Percentiles rank a stretch among this genome's conserved stretches.
Conservation (phyloP, 92 coral and sea anemone species). For the Parazoanthus darwini region DNA sequence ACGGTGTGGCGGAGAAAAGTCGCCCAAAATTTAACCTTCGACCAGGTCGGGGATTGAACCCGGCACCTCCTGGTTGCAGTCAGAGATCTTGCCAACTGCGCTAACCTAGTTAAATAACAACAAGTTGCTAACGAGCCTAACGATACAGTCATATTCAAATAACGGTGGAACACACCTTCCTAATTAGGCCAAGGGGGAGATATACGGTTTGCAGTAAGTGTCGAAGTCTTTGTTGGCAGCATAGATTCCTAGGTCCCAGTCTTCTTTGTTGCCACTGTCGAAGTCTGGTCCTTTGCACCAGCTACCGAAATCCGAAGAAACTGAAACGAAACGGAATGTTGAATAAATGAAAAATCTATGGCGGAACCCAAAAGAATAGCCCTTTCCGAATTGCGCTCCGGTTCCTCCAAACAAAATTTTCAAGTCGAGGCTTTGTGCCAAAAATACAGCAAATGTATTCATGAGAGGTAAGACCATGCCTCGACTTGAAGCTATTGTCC, state of each 20-base stretch:
- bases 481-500: too few relatives aligned
- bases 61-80: too few relatives aligned
- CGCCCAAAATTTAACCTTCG: too few relatives aligned
- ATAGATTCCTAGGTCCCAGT: conserved; percentile 32
- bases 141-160: not conserved
- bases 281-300: conserved; percentile 37
- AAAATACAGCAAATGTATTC: too few relatives aligned
- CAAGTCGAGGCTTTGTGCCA: too few relatives aligned
- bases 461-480: too few relatives aligned
- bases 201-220: conserved; percentile 32
- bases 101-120: too few relatives aligned
- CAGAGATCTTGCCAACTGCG: too few relatives aligned
- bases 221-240: conserved; percentile 8
- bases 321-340: not conserved
- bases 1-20: too few relatives aligned
- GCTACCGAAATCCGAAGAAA: conserved; percentile 23
- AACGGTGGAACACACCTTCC: not conserved
- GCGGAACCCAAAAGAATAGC: not conserved
- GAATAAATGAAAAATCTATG: not conserved
- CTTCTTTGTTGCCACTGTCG: conserved; percentile 28
- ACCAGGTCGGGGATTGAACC: too few relatives aligned
- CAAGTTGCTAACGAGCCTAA: not conserved
- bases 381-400: too few relatives aligned
- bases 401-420: too few relatives aligned
- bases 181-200: not conserved